Evolutionary conservation across 2,888 invertebrate genomes (phyloP).

Genomic region (Pyrochroa serraticornis): DNA sequence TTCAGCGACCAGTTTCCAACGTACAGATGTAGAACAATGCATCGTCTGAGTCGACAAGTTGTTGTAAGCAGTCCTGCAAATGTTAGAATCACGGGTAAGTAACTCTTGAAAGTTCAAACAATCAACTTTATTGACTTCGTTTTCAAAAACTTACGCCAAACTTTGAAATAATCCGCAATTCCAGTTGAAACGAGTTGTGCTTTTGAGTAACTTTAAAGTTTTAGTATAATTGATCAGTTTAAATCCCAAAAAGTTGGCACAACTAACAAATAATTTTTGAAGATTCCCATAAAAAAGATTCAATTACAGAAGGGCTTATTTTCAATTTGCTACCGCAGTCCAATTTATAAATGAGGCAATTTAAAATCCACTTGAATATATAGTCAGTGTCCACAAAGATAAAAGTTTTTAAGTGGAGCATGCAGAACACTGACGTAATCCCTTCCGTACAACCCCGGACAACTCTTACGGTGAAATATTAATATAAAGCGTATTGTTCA

Average conservation of each 20-base stretch:
- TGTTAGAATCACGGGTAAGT: constrained; percentile 72
- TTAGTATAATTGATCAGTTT: too few relatives aligned
- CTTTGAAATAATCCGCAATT: background rate
- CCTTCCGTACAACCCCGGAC: too few relatives aligned
- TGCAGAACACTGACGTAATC: constrained; percentile 6
- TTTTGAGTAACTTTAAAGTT: too few relatives aligned
- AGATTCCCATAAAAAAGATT: background rate
- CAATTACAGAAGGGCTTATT: background rate
- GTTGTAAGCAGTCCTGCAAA: constrained; percentile 72
- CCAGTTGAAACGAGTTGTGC: too few relatives aligned
- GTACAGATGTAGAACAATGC: constrained; percentile 76
- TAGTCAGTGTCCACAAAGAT: constrained; percentile 22
- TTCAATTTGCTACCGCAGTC: background rate
- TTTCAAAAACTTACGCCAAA: background rate
- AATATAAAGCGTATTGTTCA: constrained; percentile 3
- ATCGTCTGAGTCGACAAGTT: constrained; percentile 73
- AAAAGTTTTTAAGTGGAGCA: constrained; percentile 11
- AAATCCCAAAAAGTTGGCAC: too few relatives aligned
- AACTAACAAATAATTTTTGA: too few relatives aligned
- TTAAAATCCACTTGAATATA: constrained; percentile 23
- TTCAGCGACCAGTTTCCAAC: constrained; percentile 75
- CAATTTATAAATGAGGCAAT: constrained; percentile 27
- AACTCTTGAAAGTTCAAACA: constrained; percentile 6
- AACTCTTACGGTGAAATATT: background rate
- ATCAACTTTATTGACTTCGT: background rate